These are phyloP conservation scores for Parochlus steinenii DNA, from an alignment of 2,888 invertebrate genomes.

Conservation along the genomic window DNA sequence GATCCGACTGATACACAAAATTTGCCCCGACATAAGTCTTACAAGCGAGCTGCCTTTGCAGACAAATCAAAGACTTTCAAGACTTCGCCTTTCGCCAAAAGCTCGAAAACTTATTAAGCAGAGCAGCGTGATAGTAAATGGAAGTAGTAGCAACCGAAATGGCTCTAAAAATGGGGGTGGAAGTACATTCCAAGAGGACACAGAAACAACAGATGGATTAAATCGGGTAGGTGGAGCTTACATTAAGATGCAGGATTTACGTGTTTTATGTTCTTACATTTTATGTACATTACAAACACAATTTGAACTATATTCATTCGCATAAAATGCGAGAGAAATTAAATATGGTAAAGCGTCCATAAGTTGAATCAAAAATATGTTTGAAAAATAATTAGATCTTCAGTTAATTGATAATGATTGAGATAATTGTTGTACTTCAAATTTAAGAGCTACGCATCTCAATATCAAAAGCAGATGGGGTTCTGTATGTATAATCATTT, in stretches of 20 bases:
- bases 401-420: too few relatives aligned
- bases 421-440: too few relatives aligned
- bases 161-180: conserved; percentile 5
- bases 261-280: too few relatives aligned
- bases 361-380: too few relatives aligned
- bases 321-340: too few relatives aligned
- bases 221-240: conserved; percentile 4
- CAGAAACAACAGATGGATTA: conserved; percentile 1
- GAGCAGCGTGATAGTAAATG: conserved; percentile 11
- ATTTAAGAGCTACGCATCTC: too few relatives aligned
- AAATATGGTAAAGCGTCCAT: too few relatives aligned
- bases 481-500: too few relatives aligned
- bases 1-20: conserved; percentile 59
- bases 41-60: conserved; percentile 14
- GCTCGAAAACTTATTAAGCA: conserved; percentile 16
- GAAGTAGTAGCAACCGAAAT: conserved; percentile 3
- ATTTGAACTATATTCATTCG: too few relatives aligned
- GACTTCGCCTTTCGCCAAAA: conserved; percentile 19
- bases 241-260: neutral
- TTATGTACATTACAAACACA: too few relatives aligned
- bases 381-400: too few relatives aligned
- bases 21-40: conserved; percentile 8
- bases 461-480: too few relatives aligned
- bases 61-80: conserved; percentile 17
- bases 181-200: conserved; percentile 6